Evolutionary conservation across 2,797 vertebrate species (phyloP).

Genomic region (Spea hammondii): DNA sequence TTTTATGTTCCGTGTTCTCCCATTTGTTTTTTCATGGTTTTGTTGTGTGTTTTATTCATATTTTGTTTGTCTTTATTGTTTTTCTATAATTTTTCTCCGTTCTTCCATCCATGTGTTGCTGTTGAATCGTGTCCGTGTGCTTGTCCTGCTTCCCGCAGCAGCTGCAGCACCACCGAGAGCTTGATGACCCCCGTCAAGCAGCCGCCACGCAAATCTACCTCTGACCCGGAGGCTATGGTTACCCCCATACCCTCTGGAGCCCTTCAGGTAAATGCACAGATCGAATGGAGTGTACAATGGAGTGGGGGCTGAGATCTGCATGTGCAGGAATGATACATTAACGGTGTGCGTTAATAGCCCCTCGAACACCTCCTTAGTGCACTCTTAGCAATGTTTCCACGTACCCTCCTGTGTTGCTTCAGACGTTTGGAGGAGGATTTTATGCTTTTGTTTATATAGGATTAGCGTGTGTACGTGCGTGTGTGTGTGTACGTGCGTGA

Average conservation of each 20-base stretch:
- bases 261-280: conserved; percentile 81
- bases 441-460: too few species aligned
- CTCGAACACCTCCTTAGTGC: too few species aligned
- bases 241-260: conserved; percentile 81
- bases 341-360: background rate
- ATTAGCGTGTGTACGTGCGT: too few species aligned
- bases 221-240: conserved; percentile 81
- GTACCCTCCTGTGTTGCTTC: background rate
- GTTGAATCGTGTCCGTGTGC: conserved; percentile 65
- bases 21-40: conserved; percentile 26
- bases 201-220: conserved; percentile 84
- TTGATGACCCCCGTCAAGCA: conserved; percentile 82
- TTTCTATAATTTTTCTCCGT: background rate
- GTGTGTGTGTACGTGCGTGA: too few species aligned
- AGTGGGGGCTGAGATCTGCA: background rate
- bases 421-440: too few species aligned
- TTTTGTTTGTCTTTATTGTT: background rate
- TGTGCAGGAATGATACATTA: background rate
- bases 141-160: conserved; percentile 67
- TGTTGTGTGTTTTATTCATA: conserved; percentile 3
- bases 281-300: background rate
- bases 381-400: background rate
- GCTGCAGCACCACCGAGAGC: conserved; percentile 88
- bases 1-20: conserved; percentile 16
- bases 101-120: conserved; percentile 33